Percentiles rank a stretch among this genome's conserved stretches.
phyloP scores from a whole-genome alignment of 1,140 invertebrate species.

The Drosophila sulfurigaster region DNA sequence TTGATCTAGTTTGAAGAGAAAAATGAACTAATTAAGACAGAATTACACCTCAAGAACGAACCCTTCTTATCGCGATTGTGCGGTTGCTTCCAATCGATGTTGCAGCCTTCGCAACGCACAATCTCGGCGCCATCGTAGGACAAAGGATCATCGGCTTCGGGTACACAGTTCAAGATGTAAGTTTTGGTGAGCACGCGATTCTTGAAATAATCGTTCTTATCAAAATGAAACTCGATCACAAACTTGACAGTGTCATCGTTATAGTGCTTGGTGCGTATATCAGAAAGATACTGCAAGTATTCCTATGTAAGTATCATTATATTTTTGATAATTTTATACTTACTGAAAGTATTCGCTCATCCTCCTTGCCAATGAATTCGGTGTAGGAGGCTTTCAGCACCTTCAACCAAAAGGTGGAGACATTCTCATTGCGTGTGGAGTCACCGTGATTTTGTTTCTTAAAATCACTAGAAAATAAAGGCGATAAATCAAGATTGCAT shows the following conservation, averaged over 20 bases:
- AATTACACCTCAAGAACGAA: conserved; percentile 87
- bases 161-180: conserved; percentile 93
- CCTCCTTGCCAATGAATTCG: conserved; percentile 90
- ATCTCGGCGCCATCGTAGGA: conserved; percentile 97
- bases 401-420: conserved; percentile 96
- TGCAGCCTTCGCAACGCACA: conserved; percentile 91
- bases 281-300: conserved; percentile 41
- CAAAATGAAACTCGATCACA: conserved; percentile 94
- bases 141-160: conserved; percentile 93
- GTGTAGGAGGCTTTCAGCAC: conserved; percentile 92
- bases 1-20: conserved; percentile 14
- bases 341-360: conserved; percentile 93
- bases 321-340: background rate
- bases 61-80: conserved; percentile 95
- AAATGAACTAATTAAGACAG: background rate
- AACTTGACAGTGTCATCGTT: conserved; percentile 87
- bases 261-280: conserved; percentile 66
- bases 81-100: conserved; percentile 86
- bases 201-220: conserved; percentile 94
- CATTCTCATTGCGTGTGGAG: conserved; percentile 86
- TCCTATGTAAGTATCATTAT: background rate
- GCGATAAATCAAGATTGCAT: too few species aligned
- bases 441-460: conserved; percentile 66
- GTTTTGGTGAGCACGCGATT: conserved; percentile 94
- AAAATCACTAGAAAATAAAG: conserved; percentile 47